Evolutionary conservation across 1,140 invertebrate species (phyloP).

Genomic region (Saxidomus purpurata): DNA sequence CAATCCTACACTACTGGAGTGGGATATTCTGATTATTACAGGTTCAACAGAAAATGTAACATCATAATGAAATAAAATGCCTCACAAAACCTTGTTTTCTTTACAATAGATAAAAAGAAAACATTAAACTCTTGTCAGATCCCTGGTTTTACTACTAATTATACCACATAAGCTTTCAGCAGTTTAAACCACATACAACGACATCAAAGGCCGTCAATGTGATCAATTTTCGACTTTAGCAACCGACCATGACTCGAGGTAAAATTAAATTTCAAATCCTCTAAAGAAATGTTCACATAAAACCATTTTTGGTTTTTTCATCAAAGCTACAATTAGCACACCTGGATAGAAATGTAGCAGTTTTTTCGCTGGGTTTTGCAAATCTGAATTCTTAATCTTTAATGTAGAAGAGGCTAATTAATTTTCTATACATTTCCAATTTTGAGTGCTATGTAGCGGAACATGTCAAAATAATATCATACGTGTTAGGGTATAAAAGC

Average conservation of each 20-base stretch:
- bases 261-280: background rate
- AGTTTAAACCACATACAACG: background rate
- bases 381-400: background rate
- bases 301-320: background rate
- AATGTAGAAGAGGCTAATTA: background rate
- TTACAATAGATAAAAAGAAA: background rate
- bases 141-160: background rate
- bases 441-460: background rate
- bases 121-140: background rate
- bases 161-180: background rate
- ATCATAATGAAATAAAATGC: background rate
- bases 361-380: background rate
- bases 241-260: background rate
- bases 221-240: constrained; percentile 5
- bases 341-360: background rate
- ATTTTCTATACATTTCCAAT: background rate
- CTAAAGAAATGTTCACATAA: background rate
- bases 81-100: background rate
- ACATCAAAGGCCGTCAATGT: background rate
- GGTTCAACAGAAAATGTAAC: no score
- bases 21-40: no score
- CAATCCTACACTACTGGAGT: no score
- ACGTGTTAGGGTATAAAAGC: no score
- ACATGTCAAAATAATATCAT: background rate
- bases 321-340: background rate